Percentiles rank a stretch among this genome's conserved stretches.
phyloP scores from a whole-genome alignment of 2,888 invertebrate species.

The Seira ritae region DNA sequence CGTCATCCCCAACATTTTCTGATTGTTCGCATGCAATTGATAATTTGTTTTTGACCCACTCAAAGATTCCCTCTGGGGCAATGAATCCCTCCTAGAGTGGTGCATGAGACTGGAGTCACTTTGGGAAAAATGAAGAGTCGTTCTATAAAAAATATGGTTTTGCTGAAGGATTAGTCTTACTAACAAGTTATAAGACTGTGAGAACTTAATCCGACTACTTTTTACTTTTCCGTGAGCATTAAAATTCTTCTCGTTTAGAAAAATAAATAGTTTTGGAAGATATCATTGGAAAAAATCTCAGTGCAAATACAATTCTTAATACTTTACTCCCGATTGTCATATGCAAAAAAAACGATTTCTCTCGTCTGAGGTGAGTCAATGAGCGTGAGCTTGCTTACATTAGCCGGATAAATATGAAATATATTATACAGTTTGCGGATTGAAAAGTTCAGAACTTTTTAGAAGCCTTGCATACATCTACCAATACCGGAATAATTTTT shows the following conservation, averaged over 20 bases:
- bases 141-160: not conserved
- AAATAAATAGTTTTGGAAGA: no score
- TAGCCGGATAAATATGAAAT: not conserved
- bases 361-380: not conserved
- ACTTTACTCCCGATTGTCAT: no score
- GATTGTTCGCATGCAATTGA: slow-evolving; percentile 61
- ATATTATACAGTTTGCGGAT: not conserved
- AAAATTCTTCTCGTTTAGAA: no score
- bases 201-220: no score
- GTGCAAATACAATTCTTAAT: no score
- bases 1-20: slow-evolving; percentile 27
- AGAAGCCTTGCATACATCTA: no score
- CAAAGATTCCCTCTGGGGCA: slow-evolving; percentile 71
- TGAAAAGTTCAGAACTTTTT: not conserved
- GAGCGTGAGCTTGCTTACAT: not conserved
- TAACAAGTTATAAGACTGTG: no score
- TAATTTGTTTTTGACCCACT: slow-evolving; percentile 72
- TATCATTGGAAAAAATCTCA: no score
- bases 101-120: slow-evolving; percentile 52
- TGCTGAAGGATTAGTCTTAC: no score
- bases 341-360: no score
- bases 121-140: not conserved
- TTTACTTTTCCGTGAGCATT: no score
- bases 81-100: slow-evolving; percentile 70
- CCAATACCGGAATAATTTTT: not conserved